Evolutionary conservation across 2,797 vertebrate genomes (phyloP).

Genomic region (Mus minutoides): DNA sequence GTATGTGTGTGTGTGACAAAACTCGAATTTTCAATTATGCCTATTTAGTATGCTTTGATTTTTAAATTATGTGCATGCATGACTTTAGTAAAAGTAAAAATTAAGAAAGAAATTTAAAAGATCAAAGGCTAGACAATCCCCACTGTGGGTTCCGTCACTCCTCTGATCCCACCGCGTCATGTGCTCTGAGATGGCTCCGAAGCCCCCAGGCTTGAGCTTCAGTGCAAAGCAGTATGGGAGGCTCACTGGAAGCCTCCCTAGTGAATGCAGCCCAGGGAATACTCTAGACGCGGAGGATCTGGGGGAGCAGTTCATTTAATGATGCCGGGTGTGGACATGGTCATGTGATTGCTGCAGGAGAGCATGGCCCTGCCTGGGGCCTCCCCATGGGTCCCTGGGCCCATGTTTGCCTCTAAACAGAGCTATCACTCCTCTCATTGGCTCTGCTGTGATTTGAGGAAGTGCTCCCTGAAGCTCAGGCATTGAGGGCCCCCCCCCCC

Average conservation of each 20-base stretch:
- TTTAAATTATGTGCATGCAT: conserved; percentile 68
- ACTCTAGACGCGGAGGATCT: neutral
- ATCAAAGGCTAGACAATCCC: neutral
- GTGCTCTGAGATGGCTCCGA: neutral
- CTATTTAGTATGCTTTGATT: conserved; percentile 71
- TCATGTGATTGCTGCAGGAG: neutral
- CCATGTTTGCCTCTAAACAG: neutral
- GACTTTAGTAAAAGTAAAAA: conserved; percentile 64
- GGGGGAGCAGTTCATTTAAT: neutral
- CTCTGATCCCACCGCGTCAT: neutral
- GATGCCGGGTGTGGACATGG: neutral
- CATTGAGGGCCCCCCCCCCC: neutral
- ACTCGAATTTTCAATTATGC: neutral
- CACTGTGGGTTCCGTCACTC: neutral
- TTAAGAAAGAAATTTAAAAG: conserved; percentile 17
- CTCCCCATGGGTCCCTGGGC: neutral
- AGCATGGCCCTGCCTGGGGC: neutral
- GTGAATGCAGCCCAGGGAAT: neutral
- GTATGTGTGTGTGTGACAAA: neutral
- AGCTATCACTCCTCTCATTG: neutral
- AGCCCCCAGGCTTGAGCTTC: neutral
- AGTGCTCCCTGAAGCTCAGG: neutral
- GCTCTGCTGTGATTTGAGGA: neutral
- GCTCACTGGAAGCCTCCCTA: neutral
- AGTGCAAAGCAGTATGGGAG: neutral